Evolutionary conservation across 1,140 invertebrate genomes (phyloP), one percentile per base, ranked within the genome.

Genomic region (Drosophila pruinosa): DNA sequence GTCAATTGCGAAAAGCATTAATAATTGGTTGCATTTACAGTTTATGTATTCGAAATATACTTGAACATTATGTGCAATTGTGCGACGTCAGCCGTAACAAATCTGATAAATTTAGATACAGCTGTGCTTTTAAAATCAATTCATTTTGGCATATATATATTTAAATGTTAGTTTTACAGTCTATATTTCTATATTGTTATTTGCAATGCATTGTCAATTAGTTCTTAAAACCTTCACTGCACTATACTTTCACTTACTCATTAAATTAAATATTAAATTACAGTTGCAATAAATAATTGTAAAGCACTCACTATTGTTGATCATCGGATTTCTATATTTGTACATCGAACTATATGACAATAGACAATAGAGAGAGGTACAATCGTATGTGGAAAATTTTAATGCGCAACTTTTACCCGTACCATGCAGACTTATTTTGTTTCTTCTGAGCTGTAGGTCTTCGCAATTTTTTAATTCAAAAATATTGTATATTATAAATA

Each of bases 181-280:
- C 48, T 64, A 54, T 39, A 34, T 38, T 24, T 48, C 47, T 52
- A 64, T 45, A 8, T 50, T 47, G 24, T 74, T 52, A 26, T 38
- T 31, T 50, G 52, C 47, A 75, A 71, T 64, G 65, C 72, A 80
- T 68, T 80, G 63, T 68, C 81, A 80, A 80, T 80, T 80, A 80
- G 61, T 59, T 77, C 36, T 36, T 36, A 39, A 28, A 50, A 48
- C 78, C 78, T 81, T 80, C 78, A 73, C 78, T 31, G 47, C 73
- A 81, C 50, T 80, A 79, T 71, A 83, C 80, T 83, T 83, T 83
- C 80, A 86, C 80, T 52, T 83, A 56, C 64, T 52, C 69, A 62
- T 50, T 80, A 76, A 83, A 61, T 79, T 82, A n/a, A n/a, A n/a
- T n/a, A 82, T 82, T 79, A 80, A 78, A 52, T 83, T 75, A 85